Percentiles rank a stretch among this genome's conserved stretches.
Conservation (phyloP, 2,888 invertebrate species). For the Oligia fasciuncula region DNA sequence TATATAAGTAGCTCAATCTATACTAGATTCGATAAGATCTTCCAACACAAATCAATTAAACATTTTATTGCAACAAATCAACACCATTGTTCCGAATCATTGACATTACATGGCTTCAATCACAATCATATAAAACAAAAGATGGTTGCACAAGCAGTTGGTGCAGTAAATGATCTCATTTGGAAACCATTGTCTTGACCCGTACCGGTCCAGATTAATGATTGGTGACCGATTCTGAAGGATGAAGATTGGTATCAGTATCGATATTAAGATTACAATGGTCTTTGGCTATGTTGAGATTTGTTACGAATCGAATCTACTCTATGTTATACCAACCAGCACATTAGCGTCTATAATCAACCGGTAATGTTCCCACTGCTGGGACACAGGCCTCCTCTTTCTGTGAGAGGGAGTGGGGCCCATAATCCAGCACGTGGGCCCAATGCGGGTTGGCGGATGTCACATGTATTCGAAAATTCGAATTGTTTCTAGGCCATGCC, state of each 20-base stretch:
- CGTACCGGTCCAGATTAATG: conserved; percentile 76
- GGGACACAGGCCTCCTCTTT: background rate
- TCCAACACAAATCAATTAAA: conserved; percentile 30
- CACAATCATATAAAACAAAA: conserved; percentile 65
- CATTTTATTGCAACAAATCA: conserved; percentile 42
- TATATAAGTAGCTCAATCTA: too few relatives aligned
- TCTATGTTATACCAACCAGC: background rate
- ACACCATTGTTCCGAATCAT: conserved; percentile 46
- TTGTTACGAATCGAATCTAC: conserved; percentile 47
- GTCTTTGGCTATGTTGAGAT: conserved; percentile 58
- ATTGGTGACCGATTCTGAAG: conserved; percentile 68
- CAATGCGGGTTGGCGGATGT: too few relatives aligned
- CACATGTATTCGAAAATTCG: too few relatives aligned
- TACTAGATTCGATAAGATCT: background rate
- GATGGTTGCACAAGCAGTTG: conserved; percentile 67
- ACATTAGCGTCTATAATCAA: background rate
- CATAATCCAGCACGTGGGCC: too few relatives aligned
- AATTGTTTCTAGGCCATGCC: too few relatives aligned
- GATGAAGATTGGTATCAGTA: conserved; percentile 75
- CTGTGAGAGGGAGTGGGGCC: background rate
- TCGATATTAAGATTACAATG: conserved; percentile 67
- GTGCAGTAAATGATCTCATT: conserved; percentile 82
- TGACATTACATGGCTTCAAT: conserved; percentile 46
- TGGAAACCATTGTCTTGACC: conserved; percentile 82
- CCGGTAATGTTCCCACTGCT: background rate